Percentiles rank a stretch among this genome's conserved stretches.
phyloP scores from a whole-genome alignment of 2,888 invertebrate genomes.

The Frankliniella intonsa region DNA sequence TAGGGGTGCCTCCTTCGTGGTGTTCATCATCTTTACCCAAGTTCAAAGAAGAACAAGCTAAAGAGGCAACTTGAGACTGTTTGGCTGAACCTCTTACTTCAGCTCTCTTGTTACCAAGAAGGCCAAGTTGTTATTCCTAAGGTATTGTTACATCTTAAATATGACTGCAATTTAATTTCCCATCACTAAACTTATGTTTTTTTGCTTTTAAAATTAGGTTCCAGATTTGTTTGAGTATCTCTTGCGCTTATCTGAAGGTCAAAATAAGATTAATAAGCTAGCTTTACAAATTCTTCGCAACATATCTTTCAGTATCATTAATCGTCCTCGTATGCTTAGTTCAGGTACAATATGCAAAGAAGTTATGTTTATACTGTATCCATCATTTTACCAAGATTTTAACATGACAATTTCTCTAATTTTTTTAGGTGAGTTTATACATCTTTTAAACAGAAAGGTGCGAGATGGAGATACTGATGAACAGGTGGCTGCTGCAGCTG shows the following conservation, averaged over 20 bases:
- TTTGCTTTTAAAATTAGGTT: slow-evolving; percentile 39
- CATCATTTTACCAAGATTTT: slow-evolving; percentile 10
- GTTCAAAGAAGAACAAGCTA: slow-evolving; percentile 52
- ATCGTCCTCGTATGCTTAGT: slow-evolving; percentile 51
- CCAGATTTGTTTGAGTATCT: slow-evolving; percentile 45
- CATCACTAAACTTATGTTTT: not conserved
- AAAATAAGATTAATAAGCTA: slow-evolving; percentile 43
- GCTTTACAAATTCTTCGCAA: slow-evolving; percentile 54
- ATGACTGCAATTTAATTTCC: not conserved
- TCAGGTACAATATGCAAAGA: slow-evolving; percentile 46
- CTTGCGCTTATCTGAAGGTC: slow-evolving; percentile 42
- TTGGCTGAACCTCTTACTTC: slow-evolving; percentile 52
- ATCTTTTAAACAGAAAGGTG: slow-evolving; percentile 48
- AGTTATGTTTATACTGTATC: slow-evolving; percentile 32
- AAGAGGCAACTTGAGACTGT: slow-evolving; percentile 53
- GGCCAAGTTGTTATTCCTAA: slow-evolving; percentile 53
- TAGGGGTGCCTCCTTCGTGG: slow-evolving; percentile 51
- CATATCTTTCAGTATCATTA: slow-evolving; percentile 52
- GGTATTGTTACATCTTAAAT: slow-evolving; percentile 39
- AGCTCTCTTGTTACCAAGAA: slow-evolving; percentile 52
- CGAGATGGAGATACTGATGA: slow-evolving; percentile 48
- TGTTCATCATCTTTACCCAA: slow-evolving; percentile 51
- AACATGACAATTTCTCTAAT: slow-evolving; percentile 33
- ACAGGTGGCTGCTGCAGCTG: slow-evolving; percentile 50
- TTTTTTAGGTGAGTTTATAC: slow-evolving; percentile 51